phyloP scores from a whole-genome alignment of 2,113 vertebrate species.

The Ploceus nigricollis region DNA sequence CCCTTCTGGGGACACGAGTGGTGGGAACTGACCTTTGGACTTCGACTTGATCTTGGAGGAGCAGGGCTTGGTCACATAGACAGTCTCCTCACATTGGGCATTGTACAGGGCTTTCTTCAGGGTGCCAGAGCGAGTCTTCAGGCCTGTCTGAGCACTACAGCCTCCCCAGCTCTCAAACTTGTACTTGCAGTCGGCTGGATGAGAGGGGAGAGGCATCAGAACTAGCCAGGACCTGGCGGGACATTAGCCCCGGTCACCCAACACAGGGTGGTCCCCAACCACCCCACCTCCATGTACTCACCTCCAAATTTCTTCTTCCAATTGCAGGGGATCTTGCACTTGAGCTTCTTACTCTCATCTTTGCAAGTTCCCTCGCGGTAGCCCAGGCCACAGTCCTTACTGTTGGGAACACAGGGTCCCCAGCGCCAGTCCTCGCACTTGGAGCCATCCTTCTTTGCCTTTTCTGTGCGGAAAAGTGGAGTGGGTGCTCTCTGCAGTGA shows the following conservation, averaged over 20 bases:
- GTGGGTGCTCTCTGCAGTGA: background rate
- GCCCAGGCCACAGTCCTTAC: conserved; percentile 86
- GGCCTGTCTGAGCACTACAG: conserved; percentile 80
- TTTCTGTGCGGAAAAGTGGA: conserved; percentile 64
- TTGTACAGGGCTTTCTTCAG: conserved; percentile 93
- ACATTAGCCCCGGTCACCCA: accelerated
- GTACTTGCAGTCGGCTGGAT: conserved; percentile 93
- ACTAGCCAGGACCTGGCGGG: accelerated
- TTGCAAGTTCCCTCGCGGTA: conserved; percentile 85
- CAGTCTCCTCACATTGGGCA: conserved; percentile 85
- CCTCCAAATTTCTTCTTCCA: conserved; percentile 97
- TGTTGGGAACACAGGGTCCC: conserved; percentile 84
- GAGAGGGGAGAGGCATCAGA: background rate
- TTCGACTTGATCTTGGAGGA: conserved; percentile 84
- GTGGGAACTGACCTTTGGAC: conserved; percentile 80
- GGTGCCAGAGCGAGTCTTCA: conserved; percentile 84
- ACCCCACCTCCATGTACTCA: conserved; percentile 17
- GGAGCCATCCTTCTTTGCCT: conserved; percentile 69
- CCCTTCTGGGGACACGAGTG: background rate
- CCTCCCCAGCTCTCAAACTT: conserved; percentile 89
- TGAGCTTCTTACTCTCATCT: conserved; percentile 79
- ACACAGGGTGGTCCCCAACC: background rate
- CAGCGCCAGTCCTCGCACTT: conserved; percentile 85
- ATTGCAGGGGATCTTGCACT: conserved; percentile 94
- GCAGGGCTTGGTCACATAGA: conserved; percentile 91